phyloP scores from a whole-genome alignment of 2,797 vertebrate genomes.

The Pagetopsis macropterus region DNA sequence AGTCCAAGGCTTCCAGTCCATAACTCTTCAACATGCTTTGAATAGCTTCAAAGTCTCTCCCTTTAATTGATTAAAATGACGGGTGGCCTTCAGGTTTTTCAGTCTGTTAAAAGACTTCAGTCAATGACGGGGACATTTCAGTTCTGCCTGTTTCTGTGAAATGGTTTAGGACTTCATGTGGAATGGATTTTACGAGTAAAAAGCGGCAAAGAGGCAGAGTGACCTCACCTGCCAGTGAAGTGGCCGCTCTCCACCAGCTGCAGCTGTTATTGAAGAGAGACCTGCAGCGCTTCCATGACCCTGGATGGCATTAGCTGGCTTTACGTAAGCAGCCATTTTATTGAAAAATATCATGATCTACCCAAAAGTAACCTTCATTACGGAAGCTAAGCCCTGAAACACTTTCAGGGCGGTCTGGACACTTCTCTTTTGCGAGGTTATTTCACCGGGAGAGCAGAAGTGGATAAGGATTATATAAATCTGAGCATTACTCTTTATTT shows the following conservation, averaged over 20 bases:
- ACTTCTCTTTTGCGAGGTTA: background rate
- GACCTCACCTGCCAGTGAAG: conserved; percentile 55
- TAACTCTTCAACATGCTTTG: too few species aligned
- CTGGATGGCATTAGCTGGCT: conserved; percentile 34
- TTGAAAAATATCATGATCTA: conserved; percentile 48
- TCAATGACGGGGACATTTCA: too few species aligned
- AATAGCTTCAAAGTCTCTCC: too few species aligned
- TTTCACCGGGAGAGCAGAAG: conserved; percentile 31
- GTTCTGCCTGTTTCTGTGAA: conserved; percentile 48
- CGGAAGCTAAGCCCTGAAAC: conserved; percentile 28
- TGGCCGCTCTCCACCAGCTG: conserved; percentile 36
- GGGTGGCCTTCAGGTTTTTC: too few species aligned
- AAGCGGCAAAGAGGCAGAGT: conserved; percentile 42
- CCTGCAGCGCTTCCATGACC: conserved; percentile 14
- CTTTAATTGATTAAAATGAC: too few species aligned
- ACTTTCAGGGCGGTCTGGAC: background rate
- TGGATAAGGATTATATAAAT: conserved; percentile 32
- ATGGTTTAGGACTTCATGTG: conserved; percentile 45
- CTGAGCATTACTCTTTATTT: conserved; percentile 40
- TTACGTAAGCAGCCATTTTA: conserved; percentile 55
- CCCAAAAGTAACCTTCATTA: conserved; percentile 52
- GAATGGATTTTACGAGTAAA: conserved; percentile 62
- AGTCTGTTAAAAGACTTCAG: too few species aligned
- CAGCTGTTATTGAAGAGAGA: conserved; percentile 63
- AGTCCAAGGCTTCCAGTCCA: too few species aligned